Evolutionary conservation across 2,113 vertebrate genomes (phyloP).

Genomic region (Ranitomeya variabilis): DNA sequence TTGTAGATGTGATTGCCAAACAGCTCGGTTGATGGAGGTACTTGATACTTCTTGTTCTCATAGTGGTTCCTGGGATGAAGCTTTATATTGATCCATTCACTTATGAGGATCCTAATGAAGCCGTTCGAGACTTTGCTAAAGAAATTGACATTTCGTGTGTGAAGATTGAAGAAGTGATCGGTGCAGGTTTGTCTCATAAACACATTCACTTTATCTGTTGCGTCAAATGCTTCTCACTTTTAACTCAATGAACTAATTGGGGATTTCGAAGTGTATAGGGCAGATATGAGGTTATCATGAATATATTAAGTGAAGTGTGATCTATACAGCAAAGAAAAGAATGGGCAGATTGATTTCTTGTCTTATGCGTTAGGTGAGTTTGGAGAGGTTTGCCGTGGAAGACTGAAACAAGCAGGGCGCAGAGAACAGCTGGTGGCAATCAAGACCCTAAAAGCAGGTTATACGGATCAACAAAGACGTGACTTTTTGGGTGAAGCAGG

Average conservation of each 20-base stretch:
- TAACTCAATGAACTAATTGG: constrained; percentile 18
- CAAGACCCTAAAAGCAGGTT: constrained; percentile 96
- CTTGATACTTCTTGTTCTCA: constrained; percentile 49
- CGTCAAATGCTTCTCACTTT: constrained; percentile 20
- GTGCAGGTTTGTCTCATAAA: constrained; percentile 86
- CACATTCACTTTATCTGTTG: constrained; percentile 16
- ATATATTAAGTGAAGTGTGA: constrained; percentile 28
- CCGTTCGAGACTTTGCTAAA: constrained; percentile 96
- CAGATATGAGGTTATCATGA: constrained; percentile 39
- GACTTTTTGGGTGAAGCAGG: constrained; percentile 96
- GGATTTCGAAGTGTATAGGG: constrained; percentile 21
- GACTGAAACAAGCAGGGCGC: constrained; percentile 90
- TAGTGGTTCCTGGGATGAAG: constrained; percentile 95
- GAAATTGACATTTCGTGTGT: constrained; percentile 98
- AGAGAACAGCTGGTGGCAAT: constrained; percentile 97
- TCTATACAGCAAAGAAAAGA: constrained; percentile 19
- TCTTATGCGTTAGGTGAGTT: constrained; percentile 85
- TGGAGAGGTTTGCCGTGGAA: constrained; percentile 93
- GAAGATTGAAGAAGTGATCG: constrained; percentile 99
- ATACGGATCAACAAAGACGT: constrained; percentile 92
- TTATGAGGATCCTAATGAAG: constrained; percentile 97
- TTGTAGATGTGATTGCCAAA: neutral
- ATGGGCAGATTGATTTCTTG: constrained; percentile 38
- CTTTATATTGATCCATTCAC: constrained; percentile 99
- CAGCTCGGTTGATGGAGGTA: neutral